Percentiles rank a stretch among this genome's conserved stretches.
These are phyloP conservation scores for Lasioglossum baleicum DNA, from an alignment of 1,140 invertebrate genomes.

Conservation along the genomic window DNA sequence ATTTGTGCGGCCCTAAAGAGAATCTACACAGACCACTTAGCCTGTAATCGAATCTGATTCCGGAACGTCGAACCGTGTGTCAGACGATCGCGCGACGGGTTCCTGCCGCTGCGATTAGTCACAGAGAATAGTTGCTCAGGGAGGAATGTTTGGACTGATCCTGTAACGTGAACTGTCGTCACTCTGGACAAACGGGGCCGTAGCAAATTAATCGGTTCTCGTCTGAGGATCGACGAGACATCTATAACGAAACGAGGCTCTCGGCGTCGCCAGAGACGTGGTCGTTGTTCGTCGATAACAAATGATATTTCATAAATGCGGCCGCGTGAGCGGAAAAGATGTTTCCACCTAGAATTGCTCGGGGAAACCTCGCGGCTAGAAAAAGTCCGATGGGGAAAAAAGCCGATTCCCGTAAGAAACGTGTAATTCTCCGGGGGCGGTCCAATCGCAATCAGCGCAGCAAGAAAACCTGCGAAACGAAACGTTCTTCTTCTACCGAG, in stretches of 20 bases:
- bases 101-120: slow-evolving; percentile 46
- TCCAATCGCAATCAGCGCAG: not conserved
- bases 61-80: slow-evolving; percentile 27
- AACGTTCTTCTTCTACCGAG: not conserved
- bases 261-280: slow-evolving; percentile 4
- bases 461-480: not conserved
- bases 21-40: slow-evolving; percentile 3
- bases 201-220: slow-evolving; percentile 49
- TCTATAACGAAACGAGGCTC: not conserved
- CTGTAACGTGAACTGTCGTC: slow-evolving; percentile 50
- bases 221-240: slow-evolving; percentile 27
- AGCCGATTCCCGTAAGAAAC: not conserved
- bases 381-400: not conserved
- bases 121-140: slow-evolving; percentile 31
- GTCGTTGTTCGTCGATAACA: not conserved
- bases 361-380: not conserved
- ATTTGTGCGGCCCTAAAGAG: not conserved
- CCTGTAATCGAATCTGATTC: slow-evolving; percentile 30
- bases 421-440: not conserved
- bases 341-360: not conserved
- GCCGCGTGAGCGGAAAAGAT: not conserved
- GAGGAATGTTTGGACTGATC: slow-evolving; percentile 37
- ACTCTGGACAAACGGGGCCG: slow-evolving; percentile 46
- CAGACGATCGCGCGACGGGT: slow-evolving; percentile 20
- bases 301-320: not conserved